Conservation (phyloP, 2,797 vertebrate species). For the Merluccius polli region DNA sequence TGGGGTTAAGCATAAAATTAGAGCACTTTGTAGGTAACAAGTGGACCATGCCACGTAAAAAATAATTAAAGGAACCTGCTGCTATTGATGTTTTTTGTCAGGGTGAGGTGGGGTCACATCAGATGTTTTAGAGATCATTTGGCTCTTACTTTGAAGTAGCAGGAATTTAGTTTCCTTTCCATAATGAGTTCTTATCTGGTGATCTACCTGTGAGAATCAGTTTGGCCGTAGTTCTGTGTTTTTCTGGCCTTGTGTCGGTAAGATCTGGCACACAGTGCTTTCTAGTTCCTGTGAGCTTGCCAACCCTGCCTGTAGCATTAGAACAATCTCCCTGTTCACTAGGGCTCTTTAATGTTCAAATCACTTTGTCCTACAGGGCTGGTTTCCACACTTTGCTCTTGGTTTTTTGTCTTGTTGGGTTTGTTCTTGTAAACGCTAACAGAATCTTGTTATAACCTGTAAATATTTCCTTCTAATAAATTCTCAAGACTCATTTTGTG, state of each 20-base stretch:
- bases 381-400: slow-evolving; percentile 27
- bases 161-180: slow-evolving; percentile 20
- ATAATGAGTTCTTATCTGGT: slow-evolving; percentile 1
- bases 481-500: neutral
- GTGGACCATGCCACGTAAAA: slow-evolving; percentile 76
- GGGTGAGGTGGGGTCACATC: slow-evolving; percentile 41
- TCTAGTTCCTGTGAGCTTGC: slow-evolving; percentile 41
- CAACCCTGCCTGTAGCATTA: slow-evolving; percentile 86
- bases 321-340: slow-evolving; percentile 63
- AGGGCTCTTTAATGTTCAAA: slow-evolving; percentile 6
- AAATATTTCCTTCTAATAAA: slow-evolving; percentile 76
- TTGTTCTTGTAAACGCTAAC: slow-evolving; percentile 37
- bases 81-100: slow-evolving; percentile 86
- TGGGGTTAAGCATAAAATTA: slow-evolving; percentile 76
- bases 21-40: slow-evolving; percentile 95
- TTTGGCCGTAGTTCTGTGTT: slow-evolving; percentile 19
- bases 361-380: slow-evolving; percentile 24
- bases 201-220: slow-evolving; percentile 21
- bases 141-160: slow-evolving; percentile 41
- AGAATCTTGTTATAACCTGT: slow-evolving; percentile 52
- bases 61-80: slow-evolving; percentile 71
- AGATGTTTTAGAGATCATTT: slow-evolving; percentile 30
- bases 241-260: slow-evolving; percentile 17
- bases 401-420: slow-evolving; percentile 30
- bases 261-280: slow-evolving; percentile 26